A percentile compares a stretch with the other conserved stretches of the same genome.
Conservation (phyloP, 2,797 vertebrate genomes). For the Picus viridis region DNA sequence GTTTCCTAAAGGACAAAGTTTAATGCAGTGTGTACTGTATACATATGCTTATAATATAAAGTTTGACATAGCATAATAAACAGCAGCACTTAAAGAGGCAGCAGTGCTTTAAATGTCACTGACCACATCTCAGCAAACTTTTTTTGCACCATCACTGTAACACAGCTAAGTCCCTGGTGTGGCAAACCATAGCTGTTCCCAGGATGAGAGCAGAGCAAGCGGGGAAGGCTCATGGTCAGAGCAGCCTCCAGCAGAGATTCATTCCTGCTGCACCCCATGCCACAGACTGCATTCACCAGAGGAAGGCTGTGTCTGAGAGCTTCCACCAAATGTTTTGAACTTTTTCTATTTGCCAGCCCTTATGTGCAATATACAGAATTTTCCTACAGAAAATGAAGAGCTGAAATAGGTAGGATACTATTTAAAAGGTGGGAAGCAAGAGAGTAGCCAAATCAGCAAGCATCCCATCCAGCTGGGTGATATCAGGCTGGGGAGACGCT, state of each 20-base stretch:
- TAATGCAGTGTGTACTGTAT: neutral
- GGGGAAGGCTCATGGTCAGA: neutral
- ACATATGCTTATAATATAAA: neutral
- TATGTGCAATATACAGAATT: neutral
- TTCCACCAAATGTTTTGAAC: neutral
- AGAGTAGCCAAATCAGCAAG: neutral
- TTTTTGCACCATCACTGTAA: neutral
- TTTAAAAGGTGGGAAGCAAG: neutral
- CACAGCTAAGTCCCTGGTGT: neutral
- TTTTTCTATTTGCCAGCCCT: neutral
- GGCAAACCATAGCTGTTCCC: too few relatives aligned
- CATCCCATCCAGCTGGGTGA: neutral
- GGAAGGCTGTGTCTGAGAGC: neutral
- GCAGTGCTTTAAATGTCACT: neutral
- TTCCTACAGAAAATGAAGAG: neutral
- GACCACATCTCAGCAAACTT: neutral
- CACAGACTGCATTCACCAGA: accelerated
- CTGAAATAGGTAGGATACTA: neutral
- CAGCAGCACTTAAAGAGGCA: neutral
- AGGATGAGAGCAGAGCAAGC: neutral
- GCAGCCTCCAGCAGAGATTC: neutral
- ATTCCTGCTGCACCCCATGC: neutral
- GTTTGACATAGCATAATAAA: neutral
- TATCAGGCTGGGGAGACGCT: neutral
- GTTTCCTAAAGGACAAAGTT: neutral